Conservation (phyloP, 2,113 vertebrate species). For the Himantopus leucocephalus region DNA sequence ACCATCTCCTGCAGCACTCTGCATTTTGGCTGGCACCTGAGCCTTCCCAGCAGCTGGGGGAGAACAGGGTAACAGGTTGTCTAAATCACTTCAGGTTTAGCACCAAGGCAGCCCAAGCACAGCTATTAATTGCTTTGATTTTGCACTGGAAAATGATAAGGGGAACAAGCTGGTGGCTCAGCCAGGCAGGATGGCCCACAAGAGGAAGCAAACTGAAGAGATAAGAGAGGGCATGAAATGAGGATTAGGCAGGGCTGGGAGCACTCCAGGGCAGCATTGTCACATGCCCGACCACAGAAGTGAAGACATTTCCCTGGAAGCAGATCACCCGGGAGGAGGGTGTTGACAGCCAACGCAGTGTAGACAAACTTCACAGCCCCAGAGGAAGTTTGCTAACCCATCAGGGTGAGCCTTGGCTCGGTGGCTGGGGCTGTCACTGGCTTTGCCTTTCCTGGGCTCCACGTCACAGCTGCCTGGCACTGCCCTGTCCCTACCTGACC, state of each 20-base stretch:
- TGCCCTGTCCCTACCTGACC: background rate
- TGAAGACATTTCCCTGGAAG: background rate
- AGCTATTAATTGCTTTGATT: background rate
- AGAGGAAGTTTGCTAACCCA: accelerated
- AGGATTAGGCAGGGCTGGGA: background rate
- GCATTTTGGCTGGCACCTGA: background rate
- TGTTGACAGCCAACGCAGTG: background rate
- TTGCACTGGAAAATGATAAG: background rate
- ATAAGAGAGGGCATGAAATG: background rate
- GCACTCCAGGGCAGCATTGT: background rate
- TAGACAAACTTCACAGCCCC: background rate
- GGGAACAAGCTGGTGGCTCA: background rate
- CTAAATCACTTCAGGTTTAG: background rate
- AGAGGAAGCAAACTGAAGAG: background rate
- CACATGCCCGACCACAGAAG: background rate
- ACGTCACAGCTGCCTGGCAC: accelerated
- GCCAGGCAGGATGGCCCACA: background rate
- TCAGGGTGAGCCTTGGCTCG: background rate
- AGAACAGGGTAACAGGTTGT: background rate
- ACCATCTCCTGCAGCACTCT: background rate
- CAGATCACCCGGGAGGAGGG: background rate
- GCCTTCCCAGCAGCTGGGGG: background rate
- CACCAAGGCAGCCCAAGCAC: background rate
- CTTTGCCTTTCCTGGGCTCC: background rate
- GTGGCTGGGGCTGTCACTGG: background rate